Evolutionary conservation across 2,797 vertebrate genomes (phyloP).

Genomic region (Limosa lapponica): DNA sequence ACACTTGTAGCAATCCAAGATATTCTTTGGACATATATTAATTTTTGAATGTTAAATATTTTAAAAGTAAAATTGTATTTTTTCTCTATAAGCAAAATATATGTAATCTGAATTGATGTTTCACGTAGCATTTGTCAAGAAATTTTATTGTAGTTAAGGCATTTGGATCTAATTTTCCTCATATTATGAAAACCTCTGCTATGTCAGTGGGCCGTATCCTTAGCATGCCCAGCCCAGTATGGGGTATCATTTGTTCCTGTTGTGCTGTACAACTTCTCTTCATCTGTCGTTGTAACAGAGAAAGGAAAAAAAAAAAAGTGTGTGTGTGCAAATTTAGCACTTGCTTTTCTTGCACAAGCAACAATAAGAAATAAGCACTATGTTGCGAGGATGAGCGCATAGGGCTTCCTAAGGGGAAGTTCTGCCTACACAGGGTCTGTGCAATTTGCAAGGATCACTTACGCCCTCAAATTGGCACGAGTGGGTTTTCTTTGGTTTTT

Average conservation of each 20-base stretch:
- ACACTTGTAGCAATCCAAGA: constrained; percentile 20
- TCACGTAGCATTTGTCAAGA: constrained; percentile 41
- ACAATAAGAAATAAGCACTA: constrained; percentile 36
- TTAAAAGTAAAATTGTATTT: constrained; percentile 31
- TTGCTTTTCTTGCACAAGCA: constrained; percentile 62
- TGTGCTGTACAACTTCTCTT: constrained; percentile 1
- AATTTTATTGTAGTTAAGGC: constrained; percentile 20
- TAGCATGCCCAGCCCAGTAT: constrained; percentile 11
- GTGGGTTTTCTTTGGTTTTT: constrained; percentile 46
- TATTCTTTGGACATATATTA: constrained; percentile 32
- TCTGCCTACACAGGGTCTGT: constrained; percentile 35
- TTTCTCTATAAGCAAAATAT: constrained; percentile 47
- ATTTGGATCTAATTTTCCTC: constrained; percentile 53
- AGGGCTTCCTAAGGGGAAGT: constrained; percentile 37
- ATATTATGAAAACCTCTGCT: constrained; percentile 34
- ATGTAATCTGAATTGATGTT: constrained; percentile 54
- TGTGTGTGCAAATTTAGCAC: neutral
- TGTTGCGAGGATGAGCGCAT: constrained; percentile 13
- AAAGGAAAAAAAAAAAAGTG: neutral
- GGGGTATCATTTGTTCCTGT: neutral
- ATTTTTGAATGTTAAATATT: constrained; percentile 49
- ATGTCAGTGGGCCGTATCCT: constrained; percentile 29
- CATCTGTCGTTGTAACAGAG: constrained; percentile 14
- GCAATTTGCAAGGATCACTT: constrained; percentile 32
- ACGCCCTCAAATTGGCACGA: neutral